phyloP scores from a whole-genome alignment of 2,113 vertebrate species.

The Microtus oregoni region DNA sequence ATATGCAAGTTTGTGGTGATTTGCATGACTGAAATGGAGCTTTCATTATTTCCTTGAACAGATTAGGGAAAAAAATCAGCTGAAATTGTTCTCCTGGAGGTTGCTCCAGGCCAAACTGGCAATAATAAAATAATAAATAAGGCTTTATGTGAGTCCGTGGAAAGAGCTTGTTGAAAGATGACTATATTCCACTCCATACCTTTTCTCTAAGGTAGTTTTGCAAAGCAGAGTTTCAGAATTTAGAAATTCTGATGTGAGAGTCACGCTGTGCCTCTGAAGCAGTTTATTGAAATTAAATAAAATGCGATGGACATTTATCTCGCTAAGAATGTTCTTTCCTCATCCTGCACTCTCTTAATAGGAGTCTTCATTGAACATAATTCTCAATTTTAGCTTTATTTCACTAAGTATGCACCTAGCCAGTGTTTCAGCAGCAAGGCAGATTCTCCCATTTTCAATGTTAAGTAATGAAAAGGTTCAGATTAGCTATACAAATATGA shows the following conservation, averaged over 20 bases:
- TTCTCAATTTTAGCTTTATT: conserved; percentile 46
- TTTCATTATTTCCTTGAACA: conserved; percentile 67
- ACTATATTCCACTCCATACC: conserved; percentile 21
- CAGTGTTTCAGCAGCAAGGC: not conserved
- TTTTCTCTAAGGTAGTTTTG: conserved; percentile 54
- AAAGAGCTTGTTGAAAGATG: conserved; percentile 61
- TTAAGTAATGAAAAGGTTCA: conserved; percentile 46
- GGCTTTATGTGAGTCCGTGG: conserved; percentile 50
- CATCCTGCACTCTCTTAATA: conserved; percentile 9
- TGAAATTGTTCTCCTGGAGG: conserved; percentile 68
- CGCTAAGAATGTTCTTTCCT: not conserved
- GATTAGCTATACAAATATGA: not conserved
- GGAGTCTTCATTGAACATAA: conserved; percentile 10
- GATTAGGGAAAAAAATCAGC: conserved; percentile 17
- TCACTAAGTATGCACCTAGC: not conserved
- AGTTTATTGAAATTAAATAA: conserved; percentile 62
- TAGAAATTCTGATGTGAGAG: not conserved
- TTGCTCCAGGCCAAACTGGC: conserved; percentile 69
- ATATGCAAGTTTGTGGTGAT: conserved; percentile 18
- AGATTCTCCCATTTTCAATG: not conserved
- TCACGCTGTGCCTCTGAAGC: not conserved
- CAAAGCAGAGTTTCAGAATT: conserved; percentile 46
- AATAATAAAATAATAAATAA: conserved; percentile 77
- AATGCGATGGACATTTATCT: conserved; percentile 44
- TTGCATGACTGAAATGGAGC: conserved; percentile 51